Evolutionary conservation across 2,113 vertebrate species (phyloP).

Genomic region (Pseudolaguvia tuberculata): DNA sequence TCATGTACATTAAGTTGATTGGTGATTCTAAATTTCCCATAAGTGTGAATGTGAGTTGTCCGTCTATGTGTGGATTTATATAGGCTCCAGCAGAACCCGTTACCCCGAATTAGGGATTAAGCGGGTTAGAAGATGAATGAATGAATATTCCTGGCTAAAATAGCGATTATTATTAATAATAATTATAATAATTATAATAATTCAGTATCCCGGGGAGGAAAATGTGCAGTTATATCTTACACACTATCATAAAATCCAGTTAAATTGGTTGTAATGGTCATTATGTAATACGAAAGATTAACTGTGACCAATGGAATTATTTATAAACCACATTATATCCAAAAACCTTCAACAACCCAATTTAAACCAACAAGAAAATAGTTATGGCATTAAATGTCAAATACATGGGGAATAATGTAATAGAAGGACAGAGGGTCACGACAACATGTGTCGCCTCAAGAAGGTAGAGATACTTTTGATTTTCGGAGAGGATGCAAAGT

Average conservation of each 20-base stretch:
- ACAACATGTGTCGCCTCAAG: constrained; percentile 22
- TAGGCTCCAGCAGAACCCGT: background rate
- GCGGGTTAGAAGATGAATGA: no score
- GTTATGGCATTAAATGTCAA: background rate
- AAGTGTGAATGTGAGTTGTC: background rate
- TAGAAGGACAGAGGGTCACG: constrained; percentile 10
- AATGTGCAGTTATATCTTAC: background rate
- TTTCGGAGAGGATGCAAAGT: constrained; percentile 8
- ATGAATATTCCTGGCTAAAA: background rate
- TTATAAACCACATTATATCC: background rate
- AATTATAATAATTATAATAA: no score
- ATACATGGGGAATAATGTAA: background rate
- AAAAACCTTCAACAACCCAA: background rate
- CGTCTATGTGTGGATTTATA: background rate
- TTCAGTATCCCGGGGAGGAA: background rate
- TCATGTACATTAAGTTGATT: no score
- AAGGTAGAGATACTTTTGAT: constrained; percentile 16
- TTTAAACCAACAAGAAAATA: background rate
- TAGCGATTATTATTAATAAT: no score
- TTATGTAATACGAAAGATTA: background rate
- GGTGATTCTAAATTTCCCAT: no score
- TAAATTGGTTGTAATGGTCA: background rate
- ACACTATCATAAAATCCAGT: background rate
- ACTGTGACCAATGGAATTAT: background rate
- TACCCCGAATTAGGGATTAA: background rate